phyloP scores from a whole-genome alignment of 2,797 vertebrate species.

The Ficedula albicollis region DNA sequence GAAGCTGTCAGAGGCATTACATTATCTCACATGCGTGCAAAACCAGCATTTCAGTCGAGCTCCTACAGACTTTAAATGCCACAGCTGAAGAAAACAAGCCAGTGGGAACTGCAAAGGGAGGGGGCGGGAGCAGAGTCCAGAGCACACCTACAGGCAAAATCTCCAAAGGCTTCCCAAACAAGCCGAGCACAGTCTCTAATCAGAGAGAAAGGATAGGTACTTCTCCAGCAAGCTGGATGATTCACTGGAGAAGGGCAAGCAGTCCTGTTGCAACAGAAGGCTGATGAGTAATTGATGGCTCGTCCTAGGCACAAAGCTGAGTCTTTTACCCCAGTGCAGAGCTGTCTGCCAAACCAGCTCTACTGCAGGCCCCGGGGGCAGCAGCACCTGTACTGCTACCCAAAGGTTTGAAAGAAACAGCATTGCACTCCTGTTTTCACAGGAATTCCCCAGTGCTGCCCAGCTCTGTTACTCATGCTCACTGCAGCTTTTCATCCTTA shows the following conservation, averaged over 20 bases:
- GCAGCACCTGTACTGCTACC: not conserved
- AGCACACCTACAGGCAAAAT: not conserved
- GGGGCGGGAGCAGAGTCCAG: not conserved
- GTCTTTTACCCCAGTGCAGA: not conserved
- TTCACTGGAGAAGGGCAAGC: constrained; percentile 6
- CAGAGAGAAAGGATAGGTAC: not conserved
- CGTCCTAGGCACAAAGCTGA: not conserved
- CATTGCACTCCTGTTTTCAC: not conserved
- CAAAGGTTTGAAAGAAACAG: not conserved
- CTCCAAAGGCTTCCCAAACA: not conserved
- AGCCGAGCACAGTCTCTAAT: not conserved
- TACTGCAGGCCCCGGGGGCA: not conserved
- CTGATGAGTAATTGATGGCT: constrained; percentile 28
- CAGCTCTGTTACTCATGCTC: not conserved
- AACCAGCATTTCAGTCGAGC: not conserved
- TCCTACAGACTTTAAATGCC: constrained; percentile 19
- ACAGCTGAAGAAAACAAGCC: constrained; percentile 41
- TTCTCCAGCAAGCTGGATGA: not conserved
- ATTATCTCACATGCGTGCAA: constrained; percentile 17
- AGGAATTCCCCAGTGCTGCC: not conserved
- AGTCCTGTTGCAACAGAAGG: constrained; percentile 16
- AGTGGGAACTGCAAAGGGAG: constrained; percentile 7
- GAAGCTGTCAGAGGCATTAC: constrained; percentile 37
- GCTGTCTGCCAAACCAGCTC: not conserved
- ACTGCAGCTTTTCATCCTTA: not conserved